Evolutionary conservation across 2,797 vertebrate species (phyloP).

Genomic region (Sebastes goodei): DNA sequence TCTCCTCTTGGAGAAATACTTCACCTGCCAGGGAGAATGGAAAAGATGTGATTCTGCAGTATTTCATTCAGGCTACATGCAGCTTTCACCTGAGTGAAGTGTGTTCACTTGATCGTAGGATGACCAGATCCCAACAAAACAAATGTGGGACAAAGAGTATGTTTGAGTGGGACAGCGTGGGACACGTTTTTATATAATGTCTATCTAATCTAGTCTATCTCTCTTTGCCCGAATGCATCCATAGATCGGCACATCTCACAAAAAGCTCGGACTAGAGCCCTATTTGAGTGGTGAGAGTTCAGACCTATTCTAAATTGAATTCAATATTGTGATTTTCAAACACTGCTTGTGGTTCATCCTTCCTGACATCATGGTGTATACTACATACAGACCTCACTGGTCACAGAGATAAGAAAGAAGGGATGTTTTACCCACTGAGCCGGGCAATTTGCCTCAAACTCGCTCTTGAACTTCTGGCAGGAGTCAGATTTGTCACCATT

Average conservation of each 20-base stretch:
- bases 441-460: slow-evolving; percentile 88
- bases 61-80: neutral
- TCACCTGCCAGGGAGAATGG: slow-evolving; percentile 82
- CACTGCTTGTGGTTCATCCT: neutral
- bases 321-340: neutral
- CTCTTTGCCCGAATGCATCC: too few species aligned
- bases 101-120: neutral
- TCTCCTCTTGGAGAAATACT: slow-evolving; percentile 92
- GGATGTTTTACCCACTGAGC: slow-evolving; percentile 89
- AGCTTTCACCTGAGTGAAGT: neutral
- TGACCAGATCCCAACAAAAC: too few species aligned
- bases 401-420: neutral
- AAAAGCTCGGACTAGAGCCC: too few species aligned
- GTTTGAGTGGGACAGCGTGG: too few species aligned
- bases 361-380: neutral
- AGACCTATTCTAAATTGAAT: neutral
- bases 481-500: slow-evolving; percentile 69
- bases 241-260: too few species aligned
- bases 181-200: too few species aligned
- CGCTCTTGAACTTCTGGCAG: slow-evolving; percentile 81
- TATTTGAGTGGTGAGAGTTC: neutral
- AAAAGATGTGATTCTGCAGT: neutral
- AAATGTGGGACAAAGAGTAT: too few species aligned
- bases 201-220: too few species aligned
- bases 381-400: neutral